Conservation (phyloP, 2,113 vertebrate genomes). For the Recurvirostra avosetta region DNA sequence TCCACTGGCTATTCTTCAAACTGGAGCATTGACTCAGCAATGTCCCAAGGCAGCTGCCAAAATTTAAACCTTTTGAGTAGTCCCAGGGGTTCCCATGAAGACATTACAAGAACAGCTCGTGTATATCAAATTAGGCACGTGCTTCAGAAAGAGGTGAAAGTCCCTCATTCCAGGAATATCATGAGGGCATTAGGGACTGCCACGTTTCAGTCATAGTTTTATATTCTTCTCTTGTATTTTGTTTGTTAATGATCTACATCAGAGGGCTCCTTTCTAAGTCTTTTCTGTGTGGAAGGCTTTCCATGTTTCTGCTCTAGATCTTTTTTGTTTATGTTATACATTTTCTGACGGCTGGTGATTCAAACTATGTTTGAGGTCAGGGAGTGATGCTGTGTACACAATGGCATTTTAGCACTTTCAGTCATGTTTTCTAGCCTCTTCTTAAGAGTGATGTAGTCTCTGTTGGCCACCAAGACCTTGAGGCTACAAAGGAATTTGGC, state of each 20-base stretch:
- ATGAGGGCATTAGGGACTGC: background rate
- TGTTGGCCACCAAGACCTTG: conserved; percentile 4
- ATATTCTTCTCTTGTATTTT: background rate
- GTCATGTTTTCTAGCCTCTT: conserved; percentile 11
- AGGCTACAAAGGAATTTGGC: conserved; percentile 46
- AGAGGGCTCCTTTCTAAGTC: background rate
- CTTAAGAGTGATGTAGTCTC: background rate
- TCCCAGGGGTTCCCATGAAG: background rate
- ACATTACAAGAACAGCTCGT: background rate
- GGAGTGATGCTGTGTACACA: background rate
- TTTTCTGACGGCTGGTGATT: background rate
- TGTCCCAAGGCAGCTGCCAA: background rate
- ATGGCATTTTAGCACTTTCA: conserved; percentile 20
- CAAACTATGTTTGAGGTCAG: background rate
- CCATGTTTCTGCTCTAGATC: background rate
- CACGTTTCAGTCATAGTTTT: background rate
- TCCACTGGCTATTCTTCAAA: background rate
- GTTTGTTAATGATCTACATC: background rate
- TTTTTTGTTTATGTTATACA: background rate
- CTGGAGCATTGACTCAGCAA: background rate
- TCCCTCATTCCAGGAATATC: background rate
- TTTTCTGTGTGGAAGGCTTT: background rate
- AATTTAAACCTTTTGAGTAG: background rate
- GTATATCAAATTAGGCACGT: background rate
- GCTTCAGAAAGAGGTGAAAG: background rate